Percentiles rank a stretch among this genome's conserved stretches.
Evolutionary conservation across 2,113 vertebrate species (phyloP).

Genomic region (Neolamprologus sp.): DNA sequence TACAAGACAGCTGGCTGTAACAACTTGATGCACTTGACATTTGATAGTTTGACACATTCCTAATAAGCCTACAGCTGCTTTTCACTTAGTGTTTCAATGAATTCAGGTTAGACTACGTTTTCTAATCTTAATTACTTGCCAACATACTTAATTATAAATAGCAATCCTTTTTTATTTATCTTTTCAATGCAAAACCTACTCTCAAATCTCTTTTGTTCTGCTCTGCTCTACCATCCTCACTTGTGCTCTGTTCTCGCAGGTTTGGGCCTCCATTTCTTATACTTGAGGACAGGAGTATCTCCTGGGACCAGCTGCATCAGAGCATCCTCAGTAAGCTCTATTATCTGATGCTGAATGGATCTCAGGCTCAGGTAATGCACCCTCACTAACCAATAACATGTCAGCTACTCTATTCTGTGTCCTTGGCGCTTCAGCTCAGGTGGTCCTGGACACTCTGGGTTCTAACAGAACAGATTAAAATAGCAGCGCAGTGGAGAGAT

Average conservation of each 20-base stretch:
- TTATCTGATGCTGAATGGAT: constrained; percentile 78
- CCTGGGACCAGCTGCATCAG: constrained; percentile 87
- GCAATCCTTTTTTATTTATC: background rate
- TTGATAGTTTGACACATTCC: background rate
- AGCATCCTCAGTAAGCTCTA: constrained; percentile 80
- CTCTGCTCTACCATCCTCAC: background rate
- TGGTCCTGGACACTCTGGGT: background rate
- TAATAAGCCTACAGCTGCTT: background rate
- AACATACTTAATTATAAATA: background rate
- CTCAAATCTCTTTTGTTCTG: background rate
- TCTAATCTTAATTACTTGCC: background rate
- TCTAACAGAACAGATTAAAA: background rate
- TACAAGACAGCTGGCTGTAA: background rate
- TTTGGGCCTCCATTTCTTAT: constrained; percentile 87
- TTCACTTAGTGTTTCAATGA: background rate
- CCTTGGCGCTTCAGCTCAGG: background rate
- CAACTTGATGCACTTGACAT: background rate
- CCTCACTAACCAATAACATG: background rate
- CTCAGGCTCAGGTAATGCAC: constrained; percentile 60
- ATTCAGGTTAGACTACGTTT: background rate
- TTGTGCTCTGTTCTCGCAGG: constrained; percentile 53
- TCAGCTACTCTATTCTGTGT: background rate
- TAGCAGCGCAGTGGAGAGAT: background rate
- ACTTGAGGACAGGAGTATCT: constrained; percentile 77
- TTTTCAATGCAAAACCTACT: background rate